These are phyloP conservation scores for Spatulosminthurus flaviceps DNA, from an alignment of 2,888 invertebrate species.

Conservation along the genomic window DNA sequence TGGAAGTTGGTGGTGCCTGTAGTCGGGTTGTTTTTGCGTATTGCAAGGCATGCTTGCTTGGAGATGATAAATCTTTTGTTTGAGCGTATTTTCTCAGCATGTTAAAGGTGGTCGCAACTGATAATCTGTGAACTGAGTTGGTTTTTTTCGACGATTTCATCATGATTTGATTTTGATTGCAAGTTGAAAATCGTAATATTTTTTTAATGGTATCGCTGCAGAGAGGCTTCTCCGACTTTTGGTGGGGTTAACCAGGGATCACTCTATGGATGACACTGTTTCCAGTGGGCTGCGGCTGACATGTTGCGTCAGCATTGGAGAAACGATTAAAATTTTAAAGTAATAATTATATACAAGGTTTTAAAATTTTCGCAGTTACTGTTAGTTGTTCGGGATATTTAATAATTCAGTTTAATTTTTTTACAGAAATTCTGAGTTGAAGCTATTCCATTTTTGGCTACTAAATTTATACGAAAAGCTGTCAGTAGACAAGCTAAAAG, in stretches of 20 bases:
- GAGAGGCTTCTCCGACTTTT: constrained; percentile 27
- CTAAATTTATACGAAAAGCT: constrained; percentile 41
- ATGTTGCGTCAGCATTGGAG: constrained; percentile 36
- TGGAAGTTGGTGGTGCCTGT: too few relatives aligned
- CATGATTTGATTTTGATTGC: too few relatives aligned
- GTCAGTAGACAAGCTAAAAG: constrained; percentile 41
- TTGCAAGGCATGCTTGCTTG: too few relatives aligned
- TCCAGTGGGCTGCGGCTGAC: constrained; percentile 17
- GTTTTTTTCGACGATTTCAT: too few relatives aligned
- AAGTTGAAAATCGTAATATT: too few relatives aligned
- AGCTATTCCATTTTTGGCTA: constrained; percentile 35
- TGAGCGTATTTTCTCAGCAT: too few relatives aligned
- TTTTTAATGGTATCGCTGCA: neutral
- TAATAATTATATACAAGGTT: neutral
- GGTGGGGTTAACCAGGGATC: constrained; percentile 25
- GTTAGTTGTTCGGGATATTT: too few relatives aligned
- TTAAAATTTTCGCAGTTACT: neutral
- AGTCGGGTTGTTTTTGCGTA: too few relatives aligned
- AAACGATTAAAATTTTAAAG: constrained; percentile 45
- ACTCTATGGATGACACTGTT: neutral
- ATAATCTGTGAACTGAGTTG: too few relatives aligned
- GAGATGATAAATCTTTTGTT: too few relatives aligned
- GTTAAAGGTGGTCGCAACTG: too few relatives aligned
- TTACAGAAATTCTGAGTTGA: constrained; percentile 30
- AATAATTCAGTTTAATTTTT: neutral